phyloP scores from a whole-genome alignment of 2,113 vertebrate species.

The Xenopus tropicalis region DNA sequence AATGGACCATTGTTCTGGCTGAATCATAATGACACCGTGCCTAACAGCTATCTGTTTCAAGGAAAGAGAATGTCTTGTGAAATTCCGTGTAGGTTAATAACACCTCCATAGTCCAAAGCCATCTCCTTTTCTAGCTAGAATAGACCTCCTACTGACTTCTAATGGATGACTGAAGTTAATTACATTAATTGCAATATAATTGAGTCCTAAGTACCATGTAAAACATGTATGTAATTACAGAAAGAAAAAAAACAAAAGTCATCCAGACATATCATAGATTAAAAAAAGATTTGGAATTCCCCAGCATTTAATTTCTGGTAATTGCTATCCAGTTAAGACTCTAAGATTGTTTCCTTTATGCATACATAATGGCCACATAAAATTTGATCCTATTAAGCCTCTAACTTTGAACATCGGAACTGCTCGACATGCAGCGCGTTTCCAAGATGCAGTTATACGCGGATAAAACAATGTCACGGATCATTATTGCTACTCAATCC shows the following conservation, averaged over 20 bases:
- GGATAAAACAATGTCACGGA: neutral
- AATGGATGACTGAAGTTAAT: slow-evolving; percentile 85
- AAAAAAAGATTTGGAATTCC: slow-evolving; percentile 79
- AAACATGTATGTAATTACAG: slow-evolving; percentile 79
- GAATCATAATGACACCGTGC: slow-evolving; percentile 79
- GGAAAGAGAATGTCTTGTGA: slow-evolving; percentile 78
- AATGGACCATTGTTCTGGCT: slow-evolving; percentile 73
- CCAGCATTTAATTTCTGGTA: slow-evolving; percentile 78
- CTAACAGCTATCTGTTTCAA: slow-evolving; percentile 75
- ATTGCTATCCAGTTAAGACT: slow-evolving; percentile 78
- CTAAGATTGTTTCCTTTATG: slow-evolving; percentile 65
- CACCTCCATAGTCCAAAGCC: slow-evolving; percentile 73
- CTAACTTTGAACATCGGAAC: neutral
- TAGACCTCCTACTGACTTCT: slow-evolving; percentile 85
- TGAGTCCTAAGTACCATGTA: slow-evolving; percentile 83
- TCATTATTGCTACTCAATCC: neutral
- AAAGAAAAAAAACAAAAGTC: slow-evolving; percentile 86
- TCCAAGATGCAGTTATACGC: neutral
- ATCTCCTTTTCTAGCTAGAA: slow-evolving; percentile 78
- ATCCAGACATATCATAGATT: slow-evolving; percentile 73
- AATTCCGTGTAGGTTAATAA: slow-evolving; percentile 83
- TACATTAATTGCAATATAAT: slow-evolving; percentile 89
- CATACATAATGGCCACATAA: slow-evolving; percentile 18
- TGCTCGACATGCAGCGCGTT: neutral
- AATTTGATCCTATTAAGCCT: slow-evolving; percentile 2